Evolutionary conservation across 2,797 vertebrate genomes (phyloP).

Genomic region (Erpetoichthys calabaricus): DNA sequence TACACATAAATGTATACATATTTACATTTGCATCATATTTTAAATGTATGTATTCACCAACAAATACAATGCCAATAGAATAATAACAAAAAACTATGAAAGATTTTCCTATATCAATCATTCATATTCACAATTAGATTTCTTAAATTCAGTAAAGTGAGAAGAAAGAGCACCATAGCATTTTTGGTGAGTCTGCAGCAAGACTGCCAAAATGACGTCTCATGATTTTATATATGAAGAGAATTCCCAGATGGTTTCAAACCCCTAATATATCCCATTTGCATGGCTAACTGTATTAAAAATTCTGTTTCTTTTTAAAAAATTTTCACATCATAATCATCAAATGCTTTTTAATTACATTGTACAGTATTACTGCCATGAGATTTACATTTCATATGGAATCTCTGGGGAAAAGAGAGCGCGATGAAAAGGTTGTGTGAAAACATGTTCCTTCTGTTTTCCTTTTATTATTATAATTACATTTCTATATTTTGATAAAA

Average conservation of each 20-base stretch:
- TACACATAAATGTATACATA: too few relatives aligned
- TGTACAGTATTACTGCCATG: constrained; percentile 7
- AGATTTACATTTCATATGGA: constrained; percentile 3
- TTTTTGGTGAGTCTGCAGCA: too few relatives aligned
- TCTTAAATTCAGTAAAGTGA: too few relatives aligned
- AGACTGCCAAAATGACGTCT: too few relatives aligned
- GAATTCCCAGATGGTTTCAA: constrained; percentile 2
- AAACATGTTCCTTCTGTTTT: background rate
- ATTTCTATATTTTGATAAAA: background rate
- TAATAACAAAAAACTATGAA: too few relatives aligned
- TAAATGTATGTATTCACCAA: too few relatives aligned
- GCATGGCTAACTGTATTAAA: constrained; percentile 2
- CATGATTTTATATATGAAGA: background rate
- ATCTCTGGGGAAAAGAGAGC: background rate
- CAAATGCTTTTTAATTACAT: constrained; percentile 6
- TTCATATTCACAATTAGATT: too few relatives aligned
- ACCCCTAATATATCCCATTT: background rate
- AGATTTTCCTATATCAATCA: too few relatives aligned
- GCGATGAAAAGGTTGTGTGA: constrained; percentile 5
- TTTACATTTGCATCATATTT: too few relatives aligned
- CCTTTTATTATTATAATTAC: background rate
- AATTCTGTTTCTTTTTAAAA: constrained; percentile 9
- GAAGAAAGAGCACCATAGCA: too few relatives aligned
- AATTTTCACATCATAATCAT: constrained; percentile 4
- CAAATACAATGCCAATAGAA: too few relatives aligned